Evolutionary conservation across 2,888 invertebrate species (phyloP).

Genomic region (Acronicta alni): DNA sequence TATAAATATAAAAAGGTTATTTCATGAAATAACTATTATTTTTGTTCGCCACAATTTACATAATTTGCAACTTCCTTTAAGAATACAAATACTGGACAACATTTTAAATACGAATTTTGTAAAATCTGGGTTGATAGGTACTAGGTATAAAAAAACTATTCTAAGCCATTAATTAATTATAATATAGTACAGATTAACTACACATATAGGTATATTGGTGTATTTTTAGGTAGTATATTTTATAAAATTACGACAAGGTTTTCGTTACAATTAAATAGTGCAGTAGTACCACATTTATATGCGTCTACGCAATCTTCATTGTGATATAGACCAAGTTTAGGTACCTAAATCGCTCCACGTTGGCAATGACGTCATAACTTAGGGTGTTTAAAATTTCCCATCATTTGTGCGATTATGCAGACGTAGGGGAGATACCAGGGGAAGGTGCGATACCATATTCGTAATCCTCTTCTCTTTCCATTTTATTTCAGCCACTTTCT

Average conservation of each 20-base stretch:
- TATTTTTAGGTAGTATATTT: slow-evolving; percentile 43
- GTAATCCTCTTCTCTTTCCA: too few species aligned
- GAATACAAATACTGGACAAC: too few species aligned
- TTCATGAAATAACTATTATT: slow-evolving; percentile 15
- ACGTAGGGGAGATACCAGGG: too few species aligned
- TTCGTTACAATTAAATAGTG: slow-evolving; percentile 41
- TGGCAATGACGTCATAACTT: too few species aligned
- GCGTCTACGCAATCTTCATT: not conserved
- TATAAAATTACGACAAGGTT: slow-evolving; percentile 42
- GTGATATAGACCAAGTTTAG: too few species aligned
- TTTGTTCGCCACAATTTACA: too few species aligned
- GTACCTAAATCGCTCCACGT: too few species aligned
- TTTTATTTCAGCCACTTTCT: too few species aligned
- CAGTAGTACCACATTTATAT: not conserved
- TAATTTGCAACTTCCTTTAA: not conserved
- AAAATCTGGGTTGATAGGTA: slow-evolving; percentile 5
- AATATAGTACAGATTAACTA: slow-evolving; percentile 28
- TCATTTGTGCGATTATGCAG: too few species aligned
- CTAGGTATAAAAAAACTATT: slow-evolving; percentile 14
- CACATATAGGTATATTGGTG: slow-evolving; percentile 49
- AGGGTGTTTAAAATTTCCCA: too few species aligned
- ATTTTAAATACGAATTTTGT: slow-evolving; percentile 12
- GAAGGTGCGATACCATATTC: too few species aligned
- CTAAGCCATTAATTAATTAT: slow-evolving; percentile 22
- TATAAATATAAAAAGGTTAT: too few species aligned